These are phyloP conservation scores for Cheirogaleus medius DNA, from an alignment of 2,113 vertebrate species.

Conservation along the genomic window DNA sequence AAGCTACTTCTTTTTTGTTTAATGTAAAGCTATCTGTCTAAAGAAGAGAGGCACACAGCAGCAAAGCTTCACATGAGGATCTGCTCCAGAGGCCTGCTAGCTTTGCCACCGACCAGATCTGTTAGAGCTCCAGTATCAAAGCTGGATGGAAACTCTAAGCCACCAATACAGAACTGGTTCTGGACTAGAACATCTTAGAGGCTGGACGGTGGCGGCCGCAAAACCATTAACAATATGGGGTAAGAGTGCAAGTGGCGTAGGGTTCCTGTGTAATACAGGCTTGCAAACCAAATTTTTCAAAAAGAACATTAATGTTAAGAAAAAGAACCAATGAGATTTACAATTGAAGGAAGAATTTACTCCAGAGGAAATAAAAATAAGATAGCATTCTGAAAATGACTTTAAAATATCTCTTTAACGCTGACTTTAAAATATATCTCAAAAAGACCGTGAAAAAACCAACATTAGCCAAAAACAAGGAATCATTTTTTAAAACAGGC, in stretches of 20 bases:
- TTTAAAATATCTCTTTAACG: background rate
- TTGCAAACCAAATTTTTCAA: background rate
- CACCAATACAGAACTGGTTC: background rate
- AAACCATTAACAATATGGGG: background rate
- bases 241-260: background rate
- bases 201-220: background rate
- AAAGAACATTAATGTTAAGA: background rate
- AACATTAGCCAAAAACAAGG: background rate
- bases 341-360: background rate
- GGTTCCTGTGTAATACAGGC: background rate
- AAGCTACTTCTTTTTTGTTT: background rate
- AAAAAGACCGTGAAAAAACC: background rate
- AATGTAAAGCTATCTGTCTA: background rate
- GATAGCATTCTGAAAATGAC: background rate
- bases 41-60: background rate
- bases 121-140: background rate
- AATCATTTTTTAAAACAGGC: background rate
- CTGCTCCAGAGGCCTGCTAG: background rate
- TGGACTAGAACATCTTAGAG: background rate
- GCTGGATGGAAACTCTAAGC: background rate
- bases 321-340: background rate
- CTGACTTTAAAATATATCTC: background rate
- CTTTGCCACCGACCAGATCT: background rate
- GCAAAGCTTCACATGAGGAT: background rate
- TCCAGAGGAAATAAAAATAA: conserved; percentile 24